Conservation (phyloP, 2,888 invertebrate genomes). For the Andrena bucephala region DNA sequence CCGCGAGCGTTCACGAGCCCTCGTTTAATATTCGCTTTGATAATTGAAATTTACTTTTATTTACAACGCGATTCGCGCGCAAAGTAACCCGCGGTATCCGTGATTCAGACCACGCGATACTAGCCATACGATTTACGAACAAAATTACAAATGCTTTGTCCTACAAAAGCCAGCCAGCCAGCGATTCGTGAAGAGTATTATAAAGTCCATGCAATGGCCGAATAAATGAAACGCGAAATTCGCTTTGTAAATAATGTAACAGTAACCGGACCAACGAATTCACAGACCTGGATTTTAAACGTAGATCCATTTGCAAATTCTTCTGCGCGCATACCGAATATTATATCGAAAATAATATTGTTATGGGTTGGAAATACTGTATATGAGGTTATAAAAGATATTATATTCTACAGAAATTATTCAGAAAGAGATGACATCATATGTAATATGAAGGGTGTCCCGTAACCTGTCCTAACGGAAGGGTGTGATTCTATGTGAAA, state of each 20-base stretch:
- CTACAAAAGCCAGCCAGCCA: conserved; percentile 5
- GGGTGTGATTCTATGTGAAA: too few species aligned
- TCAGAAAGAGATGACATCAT: too few species aligned
- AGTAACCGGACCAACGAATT: neutral
- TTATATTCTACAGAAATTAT: too few species aligned
- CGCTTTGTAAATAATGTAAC: conserved; percentile 37
- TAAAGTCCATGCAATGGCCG: neutral
- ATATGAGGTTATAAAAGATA: too few species aligned
- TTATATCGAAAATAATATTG: too few species aligned
- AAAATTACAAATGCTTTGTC: conserved; percentile 6
- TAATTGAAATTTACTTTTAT: conserved; percentile 53
- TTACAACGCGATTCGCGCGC: neutral
- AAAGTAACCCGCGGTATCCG: conserved; percentile 11
- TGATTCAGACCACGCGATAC: neutral
- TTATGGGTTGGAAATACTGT: too few species aligned
- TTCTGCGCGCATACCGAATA: neutral
- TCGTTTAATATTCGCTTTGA: conserved; percentile 45
- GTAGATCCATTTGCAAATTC: neutral
- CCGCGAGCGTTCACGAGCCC: conserved; percentile 51
- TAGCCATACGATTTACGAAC: neutral
- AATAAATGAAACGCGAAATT: conserved; percentile 43
- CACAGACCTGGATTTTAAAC: neutral
- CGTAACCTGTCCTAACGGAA: too few species aligned
- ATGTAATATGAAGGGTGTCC: too few species aligned
- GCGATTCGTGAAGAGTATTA: conserved; percentile 17